Conservation (phyloP, 2,888 invertebrate species). For the Drosophila kambysellisi region DNA sequence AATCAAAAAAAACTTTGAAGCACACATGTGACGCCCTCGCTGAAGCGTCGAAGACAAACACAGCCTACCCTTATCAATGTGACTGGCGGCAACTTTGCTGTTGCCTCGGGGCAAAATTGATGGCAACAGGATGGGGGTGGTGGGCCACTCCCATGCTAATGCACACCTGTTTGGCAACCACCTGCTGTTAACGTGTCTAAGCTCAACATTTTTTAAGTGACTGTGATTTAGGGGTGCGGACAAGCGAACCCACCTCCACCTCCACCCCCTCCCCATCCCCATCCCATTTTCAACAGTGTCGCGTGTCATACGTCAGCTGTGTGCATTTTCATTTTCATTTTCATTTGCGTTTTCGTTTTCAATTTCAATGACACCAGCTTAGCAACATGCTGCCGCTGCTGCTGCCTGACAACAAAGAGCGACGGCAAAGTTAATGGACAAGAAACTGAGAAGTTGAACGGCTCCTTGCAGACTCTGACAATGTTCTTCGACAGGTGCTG, state of each 20-base stretch:
- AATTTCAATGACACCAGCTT: conserved; percentile 78
- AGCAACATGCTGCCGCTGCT: conserved; percentile 60
- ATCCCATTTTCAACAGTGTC: conserved; percentile 15
- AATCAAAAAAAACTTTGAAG: conserved; percentile 52
- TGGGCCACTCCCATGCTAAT: conserved; percentile 44
- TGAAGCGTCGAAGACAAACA: conserved; percentile 3
- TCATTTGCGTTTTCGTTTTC: conserved; percentile 13
- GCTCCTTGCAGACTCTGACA: conserved; percentile 1
- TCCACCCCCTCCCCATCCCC: neutral
- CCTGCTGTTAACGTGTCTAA: conserved; percentile 74
- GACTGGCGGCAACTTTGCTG: conserved; percentile 28
- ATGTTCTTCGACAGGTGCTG: conserved; percentile 18
- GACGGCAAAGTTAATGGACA: conserved; percentile 74
- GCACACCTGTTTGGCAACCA: conserved; percentile 69
- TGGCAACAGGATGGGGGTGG: conserved; percentile 32
- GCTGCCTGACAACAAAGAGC: conserved; percentile 56
- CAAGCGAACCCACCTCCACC: neutral
- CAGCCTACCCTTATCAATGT: conserved; percentile 57
- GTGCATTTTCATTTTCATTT: conserved; percentile 62
- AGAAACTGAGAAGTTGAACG: conserved; percentile 45
- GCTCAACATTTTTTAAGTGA: conserved; percentile 75
- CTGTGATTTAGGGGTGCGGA: conserved; percentile 71
- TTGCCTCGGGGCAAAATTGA: conserved; percentile 61
- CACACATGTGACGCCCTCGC: conserved; percentile 37
- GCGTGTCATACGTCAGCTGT: conserved; percentile 79